Evolutionary conservation across 2,888 invertebrate genomes (phyloP), one percentile per base, ranked within the genome.

Genomic region (Tenthredo mesomela): DNA sequence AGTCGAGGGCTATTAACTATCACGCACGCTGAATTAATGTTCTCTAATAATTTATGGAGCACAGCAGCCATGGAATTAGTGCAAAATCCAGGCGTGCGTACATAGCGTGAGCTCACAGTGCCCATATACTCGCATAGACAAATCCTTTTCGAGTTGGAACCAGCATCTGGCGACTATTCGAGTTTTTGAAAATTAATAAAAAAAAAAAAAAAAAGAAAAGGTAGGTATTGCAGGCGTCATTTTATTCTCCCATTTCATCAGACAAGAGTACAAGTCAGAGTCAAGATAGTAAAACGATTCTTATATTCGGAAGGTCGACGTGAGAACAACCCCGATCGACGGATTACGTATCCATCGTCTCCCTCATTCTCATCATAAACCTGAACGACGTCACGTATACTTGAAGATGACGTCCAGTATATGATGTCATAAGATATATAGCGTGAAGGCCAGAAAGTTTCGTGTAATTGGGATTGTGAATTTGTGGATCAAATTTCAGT

Each of bases 1-100:
- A 33, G 77, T 33, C 9, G 33, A 54, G 25, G 0, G 77, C 77
- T 77, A 77, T 77, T 77, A 77, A 37, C 80, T 80, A 80, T 77
- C 77, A 80, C 80, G 80, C 80, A 80, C 61, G 15, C 21, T 18
- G 80, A 80, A 58, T 80, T 47, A 67, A 67, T 67, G 82, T 43
- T 67, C 47, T 65, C n/a, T 29, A 9, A 82, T 82, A 82, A 70
- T 82, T 82, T 82, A 82, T 82, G 82, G 67, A 82, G n/a, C 65
- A 65, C 47, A 47, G 82, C 82, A 43, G 47, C 67, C 82, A 37
- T 47, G 67, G 82, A 82, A 82, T 82, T 82, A 82, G 61, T 80
- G 15, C 12, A 18, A 67, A 82, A 82, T 67, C 67, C 82, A 29
- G 9, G 82, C 47, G 18, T 33, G 29, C 61, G 65, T 33, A 61